Evolutionary conservation across 2,797 vertebrate species (phyloP).

Genomic region (Spea hammondii): DNA sequence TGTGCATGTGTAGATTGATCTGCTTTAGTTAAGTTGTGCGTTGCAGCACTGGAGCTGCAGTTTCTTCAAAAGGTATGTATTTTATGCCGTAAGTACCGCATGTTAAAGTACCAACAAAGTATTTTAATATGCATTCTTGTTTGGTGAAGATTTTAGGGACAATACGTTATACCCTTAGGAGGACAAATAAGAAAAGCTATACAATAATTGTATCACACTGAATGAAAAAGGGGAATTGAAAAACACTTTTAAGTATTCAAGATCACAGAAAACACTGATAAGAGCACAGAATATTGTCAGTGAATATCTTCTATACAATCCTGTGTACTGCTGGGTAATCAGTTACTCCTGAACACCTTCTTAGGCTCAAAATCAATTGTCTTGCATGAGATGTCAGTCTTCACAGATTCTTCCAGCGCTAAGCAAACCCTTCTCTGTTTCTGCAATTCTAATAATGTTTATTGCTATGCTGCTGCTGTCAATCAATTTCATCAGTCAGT

Average conservation of each 20-base stretch:
- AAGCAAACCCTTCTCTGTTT: slow-evolving; percentile 28
- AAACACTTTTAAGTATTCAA: neutral
- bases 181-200: too few species aligned
- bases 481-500: slow-evolving; percentile 50
- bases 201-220: too few species aligned
- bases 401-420: slow-evolving; percentile 32
- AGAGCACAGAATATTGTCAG: slow-evolving; percentile 20
- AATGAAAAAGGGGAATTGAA: too few species aligned
- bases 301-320: slow-evolving; percentile 16
- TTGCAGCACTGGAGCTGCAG: too few species aligned
- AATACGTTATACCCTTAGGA: too few species aligned
- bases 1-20: too few species aligned
- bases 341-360: slow-evolving; percentile 42
- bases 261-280: slow-evolving; percentile 10
- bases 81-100: too few species aligned
- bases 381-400: slow-evolving; percentile 50
- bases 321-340: slow-evolving; percentile 33
- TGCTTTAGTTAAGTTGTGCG: too few species aligned
- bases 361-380: slow-evolving; percentile 48
- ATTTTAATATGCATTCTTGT: too few species aligned
- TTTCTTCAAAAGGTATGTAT: too few species aligned
- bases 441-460: slow-evolving; percentile 50
- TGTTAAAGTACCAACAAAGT: too few species aligned
- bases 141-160: too few species aligned
- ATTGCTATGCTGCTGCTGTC: slow-evolving; percentile 44